Evolutionary conservation across 2,888 invertebrate genomes (phyloP).

Genomic region (Agrochola litura): DNA sequence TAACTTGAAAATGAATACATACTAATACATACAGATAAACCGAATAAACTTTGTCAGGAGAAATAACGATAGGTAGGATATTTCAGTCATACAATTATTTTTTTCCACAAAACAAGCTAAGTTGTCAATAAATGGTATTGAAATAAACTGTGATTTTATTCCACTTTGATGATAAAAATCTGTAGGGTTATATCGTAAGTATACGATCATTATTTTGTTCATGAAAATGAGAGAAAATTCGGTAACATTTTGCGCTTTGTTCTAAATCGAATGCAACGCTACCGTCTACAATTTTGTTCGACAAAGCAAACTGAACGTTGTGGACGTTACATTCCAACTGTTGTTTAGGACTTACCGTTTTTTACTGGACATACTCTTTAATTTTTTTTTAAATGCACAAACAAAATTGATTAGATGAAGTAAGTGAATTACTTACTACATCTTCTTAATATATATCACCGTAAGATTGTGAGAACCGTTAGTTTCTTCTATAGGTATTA

Average conservation of each 20-base stretch:
- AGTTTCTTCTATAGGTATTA: too few relatives aligned
- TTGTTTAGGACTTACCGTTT: not conserved
- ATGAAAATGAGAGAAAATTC: conserved; percentile 27
- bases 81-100: too few relatives aligned
- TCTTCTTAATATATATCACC: too few relatives aligned
- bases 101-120: not conserved
- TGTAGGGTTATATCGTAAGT: not conserved
- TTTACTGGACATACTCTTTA: not conserved
- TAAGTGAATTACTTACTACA: not conserved
- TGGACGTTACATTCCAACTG: conserved; percentile 1
- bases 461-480: too few relatives aligned
- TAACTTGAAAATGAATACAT: too few relatives aligned
- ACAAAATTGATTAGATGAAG: not conserved
- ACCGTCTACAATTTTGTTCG: conserved; percentile 16
- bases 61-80: too few relatives aligned
- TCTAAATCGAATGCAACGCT: conserved; percentile 16
- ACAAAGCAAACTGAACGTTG: conserved; percentile 14
- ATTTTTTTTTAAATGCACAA: not conserved
- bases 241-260: conserved; percentile 33
- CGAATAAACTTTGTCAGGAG: too few relatives aligned
- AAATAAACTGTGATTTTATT: conserved; percentile 7
- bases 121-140: not conserved
- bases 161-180: conserved; percentile 17
- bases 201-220: conserved; percentile 33
- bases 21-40: too few relatives aligned